Conservation (phyloP, 2,797 vertebrate genomes). For the Potorous gilbertii region DNA sequence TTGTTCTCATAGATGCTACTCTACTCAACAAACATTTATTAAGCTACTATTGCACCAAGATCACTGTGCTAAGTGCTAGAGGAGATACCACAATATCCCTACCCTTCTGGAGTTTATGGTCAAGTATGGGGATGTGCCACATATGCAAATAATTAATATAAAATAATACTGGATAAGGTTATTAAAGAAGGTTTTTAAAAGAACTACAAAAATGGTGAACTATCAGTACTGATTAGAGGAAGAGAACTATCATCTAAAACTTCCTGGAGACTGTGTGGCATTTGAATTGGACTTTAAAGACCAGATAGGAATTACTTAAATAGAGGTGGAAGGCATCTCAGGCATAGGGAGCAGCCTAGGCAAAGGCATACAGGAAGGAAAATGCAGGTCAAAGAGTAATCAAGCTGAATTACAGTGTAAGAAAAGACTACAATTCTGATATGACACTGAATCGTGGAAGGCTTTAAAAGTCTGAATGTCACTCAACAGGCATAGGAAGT, state of each 20-base stretch:
- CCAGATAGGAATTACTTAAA: neutral
- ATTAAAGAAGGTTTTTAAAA: neutral
- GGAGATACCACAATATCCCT: neutral
- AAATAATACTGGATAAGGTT: neutral
- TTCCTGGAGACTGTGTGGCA: neutral
- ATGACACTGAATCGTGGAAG: neutral
- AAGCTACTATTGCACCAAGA: neutral
- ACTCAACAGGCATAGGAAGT: neutral
- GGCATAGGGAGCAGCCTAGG: neutral
- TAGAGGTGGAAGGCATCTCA: neutral
- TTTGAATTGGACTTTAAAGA: neutral
- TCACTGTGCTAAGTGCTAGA: neutral
- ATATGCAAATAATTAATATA: neutral
- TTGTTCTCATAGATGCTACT: neutral
- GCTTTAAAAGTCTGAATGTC: neutral
- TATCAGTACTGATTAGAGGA: neutral
- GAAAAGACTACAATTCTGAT: neutral
- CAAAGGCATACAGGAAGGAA: neutral
- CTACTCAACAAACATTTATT: neutral
- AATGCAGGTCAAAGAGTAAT: neutral
- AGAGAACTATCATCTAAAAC: neutral
- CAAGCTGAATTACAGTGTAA: neutral
- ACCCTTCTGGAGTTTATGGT: neutral
- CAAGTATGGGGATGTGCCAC: neutral
- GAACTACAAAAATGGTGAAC: neutral